Evolutionary conservation across 2,113 vertebrate species (phyloP).

Genomic region (Dolichallabes microphthalmus): DNA sequence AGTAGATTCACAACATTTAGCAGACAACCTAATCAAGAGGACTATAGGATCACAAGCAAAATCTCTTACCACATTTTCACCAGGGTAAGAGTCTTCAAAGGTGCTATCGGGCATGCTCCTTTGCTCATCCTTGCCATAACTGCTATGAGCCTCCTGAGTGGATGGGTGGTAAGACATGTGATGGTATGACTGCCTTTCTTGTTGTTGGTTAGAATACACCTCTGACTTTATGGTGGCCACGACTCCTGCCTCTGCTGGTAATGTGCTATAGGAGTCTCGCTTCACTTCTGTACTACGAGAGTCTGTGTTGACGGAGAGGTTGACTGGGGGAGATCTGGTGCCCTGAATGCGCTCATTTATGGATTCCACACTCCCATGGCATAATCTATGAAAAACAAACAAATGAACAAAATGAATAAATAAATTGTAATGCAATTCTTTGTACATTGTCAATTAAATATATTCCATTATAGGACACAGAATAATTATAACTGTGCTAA

Average conservation of each 20-base stretch:
- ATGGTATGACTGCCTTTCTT: constrained; percentile 78
- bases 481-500: background rate
- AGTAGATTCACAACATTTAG: background rate
- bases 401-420: constrained; percentile 20
- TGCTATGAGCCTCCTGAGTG: constrained; percentile 78
- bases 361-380: constrained; percentile 74
- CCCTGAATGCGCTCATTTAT: constrained; percentile 89
- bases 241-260: constrained; percentile 47
- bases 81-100: constrained; percentile 79
- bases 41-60: background rate
- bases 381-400: constrained; percentile 45
- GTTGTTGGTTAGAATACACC: constrained; percentile 79
- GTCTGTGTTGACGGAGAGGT: constrained; percentile 87
- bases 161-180: constrained; percentile 84
- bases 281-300: constrained; percentile 75
- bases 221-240: constrained; percentile 87
- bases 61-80: constrained; percentile 75
- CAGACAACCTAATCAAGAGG: background rate
- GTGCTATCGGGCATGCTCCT: constrained; percentile 91
- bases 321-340: constrained; percentile 88
- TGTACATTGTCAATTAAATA: background rate
- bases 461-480: background rate
- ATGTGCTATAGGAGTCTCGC: constrained; percentile 75
- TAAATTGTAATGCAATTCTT: background rate
- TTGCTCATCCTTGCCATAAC: constrained; percentile 88